Conservation (phyloP, 2,113 vertebrate genomes). For the Regulus satrapa region DNA sequence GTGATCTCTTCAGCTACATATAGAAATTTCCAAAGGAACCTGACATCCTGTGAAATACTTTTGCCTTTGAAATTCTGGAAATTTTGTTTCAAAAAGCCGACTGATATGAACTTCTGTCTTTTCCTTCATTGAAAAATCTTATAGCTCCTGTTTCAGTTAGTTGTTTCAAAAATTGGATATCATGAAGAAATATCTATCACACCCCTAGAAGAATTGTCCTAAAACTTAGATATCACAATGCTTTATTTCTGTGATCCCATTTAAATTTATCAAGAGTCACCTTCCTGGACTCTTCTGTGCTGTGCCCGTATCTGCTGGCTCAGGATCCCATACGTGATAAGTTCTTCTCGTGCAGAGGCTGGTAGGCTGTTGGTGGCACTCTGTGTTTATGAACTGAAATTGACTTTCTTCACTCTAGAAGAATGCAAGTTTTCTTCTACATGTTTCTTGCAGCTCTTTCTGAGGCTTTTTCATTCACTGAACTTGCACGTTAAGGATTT, state of each 20-base stretch:
- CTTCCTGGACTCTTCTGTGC: background rate
- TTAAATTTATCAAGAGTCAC: background rate
- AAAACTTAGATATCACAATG: background rate
- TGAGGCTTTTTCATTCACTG: background rate
- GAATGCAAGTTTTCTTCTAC: background rate
- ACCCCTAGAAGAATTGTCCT: background rate
- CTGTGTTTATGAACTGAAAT: background rate
- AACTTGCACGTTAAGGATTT: background rate
- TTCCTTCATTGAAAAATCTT: background rate
- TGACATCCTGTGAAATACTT: background rate
- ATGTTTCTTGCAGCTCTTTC: background rate
- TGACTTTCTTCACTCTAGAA: background rate
- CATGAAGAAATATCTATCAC: background rate
- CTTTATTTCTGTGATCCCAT: background rate
- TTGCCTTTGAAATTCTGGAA: background rate
- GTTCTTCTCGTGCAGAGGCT: background rate
- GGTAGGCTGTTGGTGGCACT: background rate
- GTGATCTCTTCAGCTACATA: background rate
- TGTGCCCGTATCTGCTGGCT: background rate
- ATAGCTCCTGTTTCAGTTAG: background rate
- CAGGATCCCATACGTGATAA: background rate
- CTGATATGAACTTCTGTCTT: background rate
- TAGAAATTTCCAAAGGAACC: background rate
- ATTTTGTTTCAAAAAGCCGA: background rate
- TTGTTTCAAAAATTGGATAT: background rate